phyloP scores from a whole-genome alignment of 2,797 vertebrate genomes.

The Manis javanica region DNA sequence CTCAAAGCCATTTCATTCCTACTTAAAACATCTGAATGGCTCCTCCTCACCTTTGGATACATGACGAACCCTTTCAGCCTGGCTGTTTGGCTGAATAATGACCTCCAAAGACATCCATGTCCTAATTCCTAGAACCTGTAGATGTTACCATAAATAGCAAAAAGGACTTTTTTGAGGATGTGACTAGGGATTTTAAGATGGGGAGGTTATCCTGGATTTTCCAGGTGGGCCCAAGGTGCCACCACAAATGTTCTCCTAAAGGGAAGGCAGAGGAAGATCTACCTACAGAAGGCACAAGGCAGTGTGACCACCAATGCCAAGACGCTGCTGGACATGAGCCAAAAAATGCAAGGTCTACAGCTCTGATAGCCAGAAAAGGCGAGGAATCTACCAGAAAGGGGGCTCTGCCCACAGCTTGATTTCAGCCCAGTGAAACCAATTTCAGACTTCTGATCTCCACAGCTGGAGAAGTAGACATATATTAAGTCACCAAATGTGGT shows the following conservation, averaged over 20 bases:
- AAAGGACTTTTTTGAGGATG: background rate
- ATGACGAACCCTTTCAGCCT: background rate
- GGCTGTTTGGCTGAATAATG: background rate
- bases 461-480: background rate
- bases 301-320: background rate
- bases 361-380: background rate
- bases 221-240: background rate
- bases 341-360: background rate
- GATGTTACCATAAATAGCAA: background rate
- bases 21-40: background rate
- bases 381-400: background rate
- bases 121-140: background rate
- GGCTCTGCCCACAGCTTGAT: background rate
- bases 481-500: background rate
- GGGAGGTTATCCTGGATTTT: background rate
- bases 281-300: background rate
- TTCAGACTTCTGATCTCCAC: background rate
- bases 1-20: background rate
- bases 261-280: background rate
- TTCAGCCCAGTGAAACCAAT: background rate
- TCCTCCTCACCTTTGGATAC: background rate
- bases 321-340: background rate
- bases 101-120: background rate
- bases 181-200: background rate
- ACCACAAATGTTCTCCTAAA: background rate